Evolutionary conservation across 2,888 invertebrate genomes (phyloP).

Genomic region (Drosophila antonietae): DNA sequence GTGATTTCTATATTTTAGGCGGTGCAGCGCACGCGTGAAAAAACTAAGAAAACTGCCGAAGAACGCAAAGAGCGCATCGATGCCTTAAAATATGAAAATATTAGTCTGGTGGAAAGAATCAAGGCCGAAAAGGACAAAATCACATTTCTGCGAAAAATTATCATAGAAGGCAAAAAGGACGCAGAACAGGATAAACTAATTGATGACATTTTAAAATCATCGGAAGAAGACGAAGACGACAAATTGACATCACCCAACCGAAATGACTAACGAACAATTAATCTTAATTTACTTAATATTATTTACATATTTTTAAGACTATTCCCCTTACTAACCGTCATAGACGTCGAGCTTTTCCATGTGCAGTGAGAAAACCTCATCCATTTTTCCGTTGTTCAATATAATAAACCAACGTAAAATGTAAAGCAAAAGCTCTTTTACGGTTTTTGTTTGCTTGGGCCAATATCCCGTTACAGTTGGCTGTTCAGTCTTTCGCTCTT

Average conservation of each 20-base stretch:
- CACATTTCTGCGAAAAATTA: constrained; percentile 69
- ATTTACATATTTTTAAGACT: constrained; percentile 69
- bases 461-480: constrained; percentile 35
- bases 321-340: constrained; percentile 74
- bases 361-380: constrained; percentile 83
- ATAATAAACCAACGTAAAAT: constrained; percentile 42
- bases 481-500: constrained; percentile 53
- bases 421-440: constrained; percentile 20
- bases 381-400: constrained; percentile 70
- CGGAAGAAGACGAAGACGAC: constrained; percentile 67
- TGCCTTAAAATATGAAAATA: constrained; percentile 73
- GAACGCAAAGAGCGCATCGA: constrained; percentile 82
- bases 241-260: constrained; percentile 33
- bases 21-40: constrained; percentile 83
- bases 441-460: constrained; percentile 6
- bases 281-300: constrained; percentile 67
- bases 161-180: constrained; percentile 70
- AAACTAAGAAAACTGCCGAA: constrained; percentile 81
- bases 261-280: constrained; percentile 72
- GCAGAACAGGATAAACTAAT: constrained; percentile 72
- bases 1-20: constrained; percentile 69
- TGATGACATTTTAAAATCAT: constrained; percentile 72
- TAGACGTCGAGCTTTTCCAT: constrained; percentile 83
- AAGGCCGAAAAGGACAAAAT: constrained; percentile 74
- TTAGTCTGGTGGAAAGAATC: constrained; percentile 73